Base-by-base conservation (phyloP, 2,888 invertebrate species). In the Cantharis rustica region DNA sequence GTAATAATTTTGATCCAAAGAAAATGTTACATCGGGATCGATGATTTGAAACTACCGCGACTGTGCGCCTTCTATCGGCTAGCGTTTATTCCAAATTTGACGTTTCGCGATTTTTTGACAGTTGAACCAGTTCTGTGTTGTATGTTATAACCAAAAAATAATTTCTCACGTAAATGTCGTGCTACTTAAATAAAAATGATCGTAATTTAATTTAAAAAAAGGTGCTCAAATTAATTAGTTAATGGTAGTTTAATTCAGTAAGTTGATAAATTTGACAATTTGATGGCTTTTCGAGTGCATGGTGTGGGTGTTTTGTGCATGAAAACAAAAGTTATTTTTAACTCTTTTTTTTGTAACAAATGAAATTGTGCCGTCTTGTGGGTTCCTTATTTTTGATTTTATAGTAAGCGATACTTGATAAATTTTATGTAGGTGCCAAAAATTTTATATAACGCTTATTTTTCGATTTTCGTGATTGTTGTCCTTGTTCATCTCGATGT, bases 241-340 rank as follows among this genome's bases (percentile, higher is more conserved):
- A 73, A 20, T 71, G 61, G 74, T 72, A 71, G 27, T 77, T 77
- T 77, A 75, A 77, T 75, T 75, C 70, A 75, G 77, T 77, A 75
- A 75, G 77, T 77, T 72, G 17, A 16, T 11, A 47, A 15, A 61
- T 26, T 62, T 31, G 26, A 23, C 26, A 16, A n/a, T 20, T 15
- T 68, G 15, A 69, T 15, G 20, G 15, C 23, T 64, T 61, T 69
- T 64, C 10, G 11, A 23, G 9, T 13, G 62, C n/a, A 62, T 72
- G 69, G 62, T 74, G 77, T 77, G 77, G 77, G 77, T 77, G 77
- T 77, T 75, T 66, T 16, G 26, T 72, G 70, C 72, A 68, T 69
- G 75, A 77, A 77, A 75, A 77, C 72, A 77, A 73, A 72, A 77
- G 77, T 77, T 77, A 77, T 77, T 77, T 77, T 75, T 75, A 75